A percentile compares a stretch with the other conserved stretches of the same genome.
phyloP scores from a whole-genome alignment of 2,797 vertebrate species.

The Eutrigla gurnardus region DNA sequence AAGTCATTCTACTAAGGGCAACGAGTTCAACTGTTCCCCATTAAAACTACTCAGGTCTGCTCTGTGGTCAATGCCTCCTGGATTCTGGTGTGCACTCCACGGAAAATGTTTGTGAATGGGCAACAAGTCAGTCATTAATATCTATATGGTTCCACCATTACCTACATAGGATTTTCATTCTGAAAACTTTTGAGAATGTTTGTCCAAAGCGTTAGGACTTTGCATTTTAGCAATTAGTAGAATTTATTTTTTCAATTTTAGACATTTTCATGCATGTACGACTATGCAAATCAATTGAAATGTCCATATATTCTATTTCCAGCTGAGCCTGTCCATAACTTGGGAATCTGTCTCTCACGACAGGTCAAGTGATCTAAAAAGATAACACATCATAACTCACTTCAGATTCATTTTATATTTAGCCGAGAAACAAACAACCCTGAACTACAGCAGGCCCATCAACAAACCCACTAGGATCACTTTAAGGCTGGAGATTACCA shows the following conservation, averaged over 20 bases:
- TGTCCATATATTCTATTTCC: constrained; percentile 16
- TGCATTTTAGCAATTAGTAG: neutral
- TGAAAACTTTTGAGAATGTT: neutral
- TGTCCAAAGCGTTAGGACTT: neutral
- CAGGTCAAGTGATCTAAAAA: constrained; percentile 12
- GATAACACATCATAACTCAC: constrained; percentile 40
- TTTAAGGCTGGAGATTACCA: constrained; percentile 30
- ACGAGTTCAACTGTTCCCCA: neutral
- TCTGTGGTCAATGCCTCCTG: neutral
- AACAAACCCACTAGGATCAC: constrained; percentile 42
- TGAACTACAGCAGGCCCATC: constrained; percentile 26
- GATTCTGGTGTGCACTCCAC: neutral
- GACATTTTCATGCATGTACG: neutral
- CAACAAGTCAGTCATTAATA: neutral
- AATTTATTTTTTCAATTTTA: too few relatives aligned
- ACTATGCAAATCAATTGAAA: constrained; percentile 1
- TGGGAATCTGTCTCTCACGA: constrained; percentile 23
- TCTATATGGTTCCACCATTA: neutral
- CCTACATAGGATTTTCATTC: neutral
- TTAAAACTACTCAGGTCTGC: neutral
- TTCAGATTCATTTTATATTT: neutral
- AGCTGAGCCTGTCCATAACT: constrained; percentile 6
- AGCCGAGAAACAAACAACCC: constrained; percentile 46
- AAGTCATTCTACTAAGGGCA: neutral
- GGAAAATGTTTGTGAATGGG: neutral